Evolutionary conservation across 1,140 invertebrate species (phyloP).

Genomic region (Hetaerina americana): DNA sequence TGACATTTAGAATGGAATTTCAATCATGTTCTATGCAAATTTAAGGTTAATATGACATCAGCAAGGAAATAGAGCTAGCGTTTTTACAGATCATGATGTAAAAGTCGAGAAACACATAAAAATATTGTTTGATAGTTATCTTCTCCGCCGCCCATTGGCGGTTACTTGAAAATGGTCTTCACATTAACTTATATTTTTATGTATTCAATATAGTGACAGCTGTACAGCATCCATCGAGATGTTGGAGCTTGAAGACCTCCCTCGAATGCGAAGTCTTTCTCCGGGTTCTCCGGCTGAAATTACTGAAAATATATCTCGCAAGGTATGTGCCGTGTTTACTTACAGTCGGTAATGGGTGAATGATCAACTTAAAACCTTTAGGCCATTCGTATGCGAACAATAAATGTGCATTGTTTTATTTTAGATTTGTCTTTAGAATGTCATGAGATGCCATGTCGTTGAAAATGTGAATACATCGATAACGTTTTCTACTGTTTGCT

Average conservation of each 20-base stretch:
- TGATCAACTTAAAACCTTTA: neutral
- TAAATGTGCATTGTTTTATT: neutral
- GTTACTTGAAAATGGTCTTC: neutral
- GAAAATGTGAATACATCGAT: neutral
- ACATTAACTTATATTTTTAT: neutral
- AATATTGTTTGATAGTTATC: neutral
- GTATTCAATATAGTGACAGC: neutral
- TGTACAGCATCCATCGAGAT: neutral
- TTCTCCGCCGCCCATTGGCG: neutral
- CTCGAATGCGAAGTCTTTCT: neutral
- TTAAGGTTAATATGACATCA: neutral
- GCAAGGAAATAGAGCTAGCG: neutral
- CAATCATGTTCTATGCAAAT: neutral
- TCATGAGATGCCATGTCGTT: neutral
- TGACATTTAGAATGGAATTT: neutral
- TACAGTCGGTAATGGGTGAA: neutral
- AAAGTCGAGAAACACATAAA: neutral
- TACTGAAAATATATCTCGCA: neutral
- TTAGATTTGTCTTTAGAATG: neutral
- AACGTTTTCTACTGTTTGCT: neutral
- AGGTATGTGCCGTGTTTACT: neutral
- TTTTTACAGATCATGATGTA: neutral
- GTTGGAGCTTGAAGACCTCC: neutral
- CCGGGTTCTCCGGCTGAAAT: neutral
- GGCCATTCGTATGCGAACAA: neutral